Base-by-base conservation (phyloP, 1,140 invertebrate species). In the Acromyrmex heyeri region DNA sequence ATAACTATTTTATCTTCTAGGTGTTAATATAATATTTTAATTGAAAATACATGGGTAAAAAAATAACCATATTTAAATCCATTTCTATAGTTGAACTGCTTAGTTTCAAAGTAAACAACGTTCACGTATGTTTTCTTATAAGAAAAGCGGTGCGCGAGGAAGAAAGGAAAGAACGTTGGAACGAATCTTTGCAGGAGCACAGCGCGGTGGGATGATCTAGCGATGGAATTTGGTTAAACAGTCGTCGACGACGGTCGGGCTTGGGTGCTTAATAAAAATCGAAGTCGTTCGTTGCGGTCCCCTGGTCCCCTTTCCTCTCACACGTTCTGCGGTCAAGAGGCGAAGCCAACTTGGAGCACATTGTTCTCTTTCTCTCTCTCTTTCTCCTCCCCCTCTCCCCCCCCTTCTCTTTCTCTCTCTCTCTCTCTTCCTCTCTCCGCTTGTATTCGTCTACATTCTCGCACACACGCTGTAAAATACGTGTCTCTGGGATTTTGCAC, bases 191-290 rank as follows among this genome's bases (percentile, higher is more conserved):
- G 76, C 27, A 62, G 77, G 65, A 87, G 75, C 86, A 72, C 86
- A 64, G 79, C 72, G 59, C 83, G 79, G 88, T 88, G 70, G 88
- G 90, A 90, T 90, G 86, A 91, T 90, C 87, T 65, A 69, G 81
- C 85, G 90, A 90, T 91, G 87, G 91, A 92, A 92, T 92, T 92
- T 89, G 86, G 91, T 92, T 91, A 92, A 92, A 92, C 87, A 91
- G 91, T 88, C 90, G 88, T 91, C 83, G 90, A 82, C 87, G 85
- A 89, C 89, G 88, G 88, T 91, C 87, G 87, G 88, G 83, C 64
- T 75, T 87, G 83, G 86, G 91, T 91, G 87, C 83, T 90, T 87
- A 91, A 91, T 91, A 92, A 92, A 92, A 92, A 92, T 90, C 89
- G 76, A 86, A 91, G 88, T 83, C 85, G 86, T 91, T 87, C 64